Base-by-base conservation (phyloP, 2,113 vertebrate species). In the Guaruba guarouba region DNA sequence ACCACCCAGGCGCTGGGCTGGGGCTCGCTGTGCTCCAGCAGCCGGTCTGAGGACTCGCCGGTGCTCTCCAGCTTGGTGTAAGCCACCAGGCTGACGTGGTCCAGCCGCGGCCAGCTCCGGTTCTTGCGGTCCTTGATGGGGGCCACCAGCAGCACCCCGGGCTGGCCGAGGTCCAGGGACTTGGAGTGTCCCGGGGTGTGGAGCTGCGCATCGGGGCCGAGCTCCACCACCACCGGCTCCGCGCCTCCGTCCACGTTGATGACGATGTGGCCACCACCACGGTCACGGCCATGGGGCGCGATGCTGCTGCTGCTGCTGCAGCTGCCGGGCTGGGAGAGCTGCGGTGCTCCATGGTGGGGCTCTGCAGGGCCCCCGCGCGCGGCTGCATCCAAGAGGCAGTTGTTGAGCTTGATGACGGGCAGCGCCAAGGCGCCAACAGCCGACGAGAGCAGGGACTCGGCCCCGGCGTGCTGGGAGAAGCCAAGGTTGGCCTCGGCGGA, bases 61-160 rank as follows among this genome's bases (percentile, higher is more conserved):
- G 97, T 95, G 46, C 98, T 98, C 59, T 98, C 98, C 95, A 99
- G 92, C 84, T 99, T 99, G 97, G 99, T 91, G 17, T 98, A 99
- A 46, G 98, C 98, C 69, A 97, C 98, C 33, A 98, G 93, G 15
- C 91, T 97, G 93, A 98, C 82, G 7, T 98, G 98, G 85, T 99
- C 98, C 35, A 99, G 95, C 31, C 98, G 98, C 33, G 99, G 99
- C 99, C 99, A 99, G 96, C 99, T 99, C 61, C 97, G 93, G 92
- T 98, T 98, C 37, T 97, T 98, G 57, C 97, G 97, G 74, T 98
- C 98, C 86, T 98, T 98, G 22, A 94, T 68, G 4, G 97, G 95
- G 12, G 97, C 96, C 77, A 95, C 83, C 44, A 96, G 95, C 64
- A 97, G 92, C 86, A 84, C 94, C 67, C 90, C 96, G 0, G 78